phyloP scores from a whole-genome alignment of 1,140 invertebrate genomes.

The Drosophila teissieri region DNA sequence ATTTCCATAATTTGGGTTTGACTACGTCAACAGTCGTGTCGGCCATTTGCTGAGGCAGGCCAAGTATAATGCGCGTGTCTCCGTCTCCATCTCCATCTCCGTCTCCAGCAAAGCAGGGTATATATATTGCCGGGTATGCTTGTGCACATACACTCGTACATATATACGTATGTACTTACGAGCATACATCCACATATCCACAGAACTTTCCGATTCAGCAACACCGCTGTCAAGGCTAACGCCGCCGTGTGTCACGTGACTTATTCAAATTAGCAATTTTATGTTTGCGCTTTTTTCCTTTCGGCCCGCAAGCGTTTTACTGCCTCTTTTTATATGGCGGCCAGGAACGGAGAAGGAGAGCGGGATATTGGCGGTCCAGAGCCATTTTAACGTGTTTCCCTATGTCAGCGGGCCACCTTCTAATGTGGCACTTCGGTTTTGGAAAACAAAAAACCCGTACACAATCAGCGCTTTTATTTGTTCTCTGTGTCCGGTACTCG shows the following conservation, averaged over 20 bases:
- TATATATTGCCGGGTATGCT: background rate
- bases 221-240: conserved; percentile 55
- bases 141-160: background rate
- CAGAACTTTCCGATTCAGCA: conserved; percentile 17
- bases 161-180: background rate
- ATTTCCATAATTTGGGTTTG: conserved; percentile 44
- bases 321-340: conserved; percentile 19
- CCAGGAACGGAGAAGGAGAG: background rate
- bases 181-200: background rate
- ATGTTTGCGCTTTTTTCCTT: conserved; percentile 70
- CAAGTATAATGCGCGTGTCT: conserved; percentile 20
- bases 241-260: conserved; percentile 63
- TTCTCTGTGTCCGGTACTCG: too few species aligned
- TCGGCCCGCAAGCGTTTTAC: conserved; percentile 10
- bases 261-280: conserved; percentile 81
- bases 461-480: background rate
- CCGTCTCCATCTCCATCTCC: background rate
- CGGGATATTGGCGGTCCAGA: conserved; percentile 4
- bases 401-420: background rate
- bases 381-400: background rate
- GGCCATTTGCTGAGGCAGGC: conserved; percentile 24
- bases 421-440: background rate
- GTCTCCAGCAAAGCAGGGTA: background rate
- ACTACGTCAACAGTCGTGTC: conserved; percentile 45
- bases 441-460: background rate